A percentile compares a stretch with the other conserved stretches of the same genome.
Evolutionary conservation across 1,140 invertebrate genomes (phyloP).

Genomic region (Lasioglossum baleicum): DNA sequence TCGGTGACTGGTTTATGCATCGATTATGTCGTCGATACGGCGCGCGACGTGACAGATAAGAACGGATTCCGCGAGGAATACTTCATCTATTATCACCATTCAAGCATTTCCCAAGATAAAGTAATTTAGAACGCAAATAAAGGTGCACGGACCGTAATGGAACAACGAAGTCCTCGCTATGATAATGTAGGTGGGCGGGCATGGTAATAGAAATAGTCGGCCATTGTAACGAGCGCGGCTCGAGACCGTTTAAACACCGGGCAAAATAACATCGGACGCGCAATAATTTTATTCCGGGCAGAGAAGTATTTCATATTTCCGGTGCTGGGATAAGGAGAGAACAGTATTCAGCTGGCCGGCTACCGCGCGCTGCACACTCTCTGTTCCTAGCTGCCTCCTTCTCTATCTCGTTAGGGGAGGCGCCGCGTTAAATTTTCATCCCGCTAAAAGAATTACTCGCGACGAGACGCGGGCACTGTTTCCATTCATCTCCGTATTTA

Average conservation of each 20-base stretch:
- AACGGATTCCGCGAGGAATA: not conserved
- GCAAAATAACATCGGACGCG: slow-evolving; percentile 22
- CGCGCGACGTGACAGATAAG: not conserved
- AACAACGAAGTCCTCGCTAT: slow-evolving; percentile 25
- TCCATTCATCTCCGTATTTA: slow-evolving; percentile 32
- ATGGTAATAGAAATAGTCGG: not conserved
- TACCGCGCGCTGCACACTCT: not conserved
- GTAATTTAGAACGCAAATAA: slow-evolving; percentile 18
- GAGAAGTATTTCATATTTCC: slow-evolving; percentile 30
- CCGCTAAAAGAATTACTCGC: slow-evolving; percentile 38
- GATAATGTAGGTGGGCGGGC: slow-evolving; percentile 11
- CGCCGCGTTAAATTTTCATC: slow-evolving; percentile 39
- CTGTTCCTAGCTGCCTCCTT: too few relatives aligned
- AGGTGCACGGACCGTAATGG: slow-evolving; percentile 20
- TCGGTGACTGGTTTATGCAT: slow-evolving; percentile 9
- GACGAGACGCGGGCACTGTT: slow-evolving; percentile 32
- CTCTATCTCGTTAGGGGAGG: not conserved
- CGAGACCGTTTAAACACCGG: not conserved
- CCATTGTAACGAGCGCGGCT: not conserved
- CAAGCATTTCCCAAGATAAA: slow-evolving; percentile 19
- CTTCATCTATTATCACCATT: not conserved
- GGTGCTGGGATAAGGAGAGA: not conserved
- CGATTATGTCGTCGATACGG: not conserved
- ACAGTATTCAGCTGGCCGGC: not conserved
- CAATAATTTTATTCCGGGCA: slow-evolving; percentile 35